phyloP scores from a whole-genome alignment of 2,888 invertebrate species.

The Cryptocephalus moraei region DNA sequence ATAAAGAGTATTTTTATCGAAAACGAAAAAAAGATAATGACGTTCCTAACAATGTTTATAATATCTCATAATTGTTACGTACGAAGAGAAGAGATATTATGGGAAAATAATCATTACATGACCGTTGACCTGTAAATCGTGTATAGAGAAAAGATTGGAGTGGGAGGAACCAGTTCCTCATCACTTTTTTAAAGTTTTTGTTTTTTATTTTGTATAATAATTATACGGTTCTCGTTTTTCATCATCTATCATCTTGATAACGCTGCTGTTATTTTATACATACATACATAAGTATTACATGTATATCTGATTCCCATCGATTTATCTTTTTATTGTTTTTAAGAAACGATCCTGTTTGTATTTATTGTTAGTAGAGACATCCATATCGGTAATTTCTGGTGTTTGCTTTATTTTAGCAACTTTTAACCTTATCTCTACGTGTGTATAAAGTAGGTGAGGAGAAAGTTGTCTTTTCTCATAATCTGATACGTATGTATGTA shows the following conservation, averaged over 20 bases:
- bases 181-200: conserved; percentile 9
- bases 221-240: conserved; percentile 36
- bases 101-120: conserved; percentile 36
- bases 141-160: conserved; percentile 26
- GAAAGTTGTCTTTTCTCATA: no score
- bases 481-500: no score
- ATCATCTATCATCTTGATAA: conserved; percentile 37
- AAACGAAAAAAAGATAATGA: conserved; percentile 20
- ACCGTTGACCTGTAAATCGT: conserved; percentile 34
- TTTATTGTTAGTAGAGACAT: background rate
- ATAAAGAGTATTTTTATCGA: conserved; percentile 10
- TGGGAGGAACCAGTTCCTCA: conserved; percentile 33
- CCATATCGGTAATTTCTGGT: background rate
- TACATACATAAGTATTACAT: background rate
- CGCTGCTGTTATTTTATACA: conserved; percentile 1
- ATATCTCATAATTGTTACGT: conserved; percentile 27
- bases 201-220: conserved; percentile 31
- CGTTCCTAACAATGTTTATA: conserved; percentile 26
- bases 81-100: conserved; percentile 24
- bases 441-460: no score
- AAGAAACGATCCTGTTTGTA: background rate
- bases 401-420: background rate
- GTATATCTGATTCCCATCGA: background rate
- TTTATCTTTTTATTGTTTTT: background rate
- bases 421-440: no score